A percentile compares a stretch with the other conserved stretches of the same genome.
Conservation (phyloP, 1,140 invertebrate genomes). For the Microplitis demolitor region DNA sequence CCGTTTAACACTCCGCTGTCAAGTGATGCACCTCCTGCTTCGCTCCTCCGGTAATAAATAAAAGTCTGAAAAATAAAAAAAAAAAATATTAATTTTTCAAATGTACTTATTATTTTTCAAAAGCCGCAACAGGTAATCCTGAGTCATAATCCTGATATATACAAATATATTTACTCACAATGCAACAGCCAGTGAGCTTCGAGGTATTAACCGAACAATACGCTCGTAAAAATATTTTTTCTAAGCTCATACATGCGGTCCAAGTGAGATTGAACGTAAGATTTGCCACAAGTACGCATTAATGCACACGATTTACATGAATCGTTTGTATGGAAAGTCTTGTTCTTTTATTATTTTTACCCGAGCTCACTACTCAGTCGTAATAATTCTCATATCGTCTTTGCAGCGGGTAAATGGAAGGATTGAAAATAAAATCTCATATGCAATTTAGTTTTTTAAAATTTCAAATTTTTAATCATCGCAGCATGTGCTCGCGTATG, state of each 20-base stretch:
- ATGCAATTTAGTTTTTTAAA: too few species aligned
- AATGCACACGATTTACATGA: background rate
- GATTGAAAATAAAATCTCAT: too few species aligned
- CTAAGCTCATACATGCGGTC: constrained; percentile 1
- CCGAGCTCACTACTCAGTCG: background rate
- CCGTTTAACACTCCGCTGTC: too few species aligned
- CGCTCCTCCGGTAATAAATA: too few species aligned
- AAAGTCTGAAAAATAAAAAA: too few species aligned
- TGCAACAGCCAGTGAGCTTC: background rate
- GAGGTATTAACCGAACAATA: constrained; percentile 13
- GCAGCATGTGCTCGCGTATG: too few species aligned
- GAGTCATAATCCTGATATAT: background rate
- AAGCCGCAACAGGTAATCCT: background rate
- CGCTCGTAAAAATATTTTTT: constrained; percentile 22
- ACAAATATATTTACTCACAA: too few species aligned
- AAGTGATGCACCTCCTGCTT: too few species aligned
- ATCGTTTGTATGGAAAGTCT: constrained; percentile 19
- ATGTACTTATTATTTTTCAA: too few species aligned
- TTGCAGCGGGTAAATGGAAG: too few species aligned
- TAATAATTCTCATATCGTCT: background rate
- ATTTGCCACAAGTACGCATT: background rate
- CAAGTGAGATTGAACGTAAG: constrained; percentile 2
- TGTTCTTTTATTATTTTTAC: background rate
- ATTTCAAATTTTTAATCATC: too few species aligned
- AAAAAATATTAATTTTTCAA: too few species aligned